Conservation (phyloP, 2,113 vertebrate genomes). For the Urocitellus parryii region DNA sequence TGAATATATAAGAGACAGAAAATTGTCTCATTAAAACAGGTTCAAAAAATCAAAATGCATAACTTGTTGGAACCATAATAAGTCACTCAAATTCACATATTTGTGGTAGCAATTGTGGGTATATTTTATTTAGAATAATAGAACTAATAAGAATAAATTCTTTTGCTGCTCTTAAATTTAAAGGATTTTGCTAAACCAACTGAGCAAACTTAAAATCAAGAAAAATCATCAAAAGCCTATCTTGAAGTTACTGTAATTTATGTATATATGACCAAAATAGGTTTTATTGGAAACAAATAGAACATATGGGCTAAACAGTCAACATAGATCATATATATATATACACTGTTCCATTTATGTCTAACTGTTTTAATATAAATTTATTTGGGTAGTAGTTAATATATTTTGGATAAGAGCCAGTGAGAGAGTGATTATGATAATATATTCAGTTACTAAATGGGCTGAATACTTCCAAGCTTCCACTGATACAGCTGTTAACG, state of each 20-base stretch:
- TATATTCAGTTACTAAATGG: constrained; percentile 66
- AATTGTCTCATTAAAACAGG: constrained; percentile 19
- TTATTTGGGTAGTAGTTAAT: constrained; percentile 65
- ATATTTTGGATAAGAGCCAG: constrained; percentile 51
- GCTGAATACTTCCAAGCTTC: constrained; percentile 51
- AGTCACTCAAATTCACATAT: neutral
- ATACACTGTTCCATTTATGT: constrained; percentile 22
- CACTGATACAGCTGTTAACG: constrained; percentile 73
- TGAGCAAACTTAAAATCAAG: neutral
- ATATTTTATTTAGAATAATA: constrained; percentile 18
- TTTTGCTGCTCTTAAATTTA: neutral
- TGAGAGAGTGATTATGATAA: constrained; percentile 66
- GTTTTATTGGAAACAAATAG: neutral
- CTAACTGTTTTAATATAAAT: constrained; percentile 51
- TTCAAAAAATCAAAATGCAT: constrained; percentile 24
- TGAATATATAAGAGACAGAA: neutral
- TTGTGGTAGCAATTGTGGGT: neutral
- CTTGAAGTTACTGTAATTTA: neutral
- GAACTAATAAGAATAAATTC: neutral
- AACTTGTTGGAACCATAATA: neutral
- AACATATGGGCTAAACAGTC: neutral
- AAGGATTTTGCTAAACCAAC: neutral
- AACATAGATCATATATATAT: neutral
- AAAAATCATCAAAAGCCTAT: neutral
- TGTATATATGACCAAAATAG: neutral